Conservation (phyloP, 1,140 invertebrate genomes). For the Brachionus plicatilis region DNA sequence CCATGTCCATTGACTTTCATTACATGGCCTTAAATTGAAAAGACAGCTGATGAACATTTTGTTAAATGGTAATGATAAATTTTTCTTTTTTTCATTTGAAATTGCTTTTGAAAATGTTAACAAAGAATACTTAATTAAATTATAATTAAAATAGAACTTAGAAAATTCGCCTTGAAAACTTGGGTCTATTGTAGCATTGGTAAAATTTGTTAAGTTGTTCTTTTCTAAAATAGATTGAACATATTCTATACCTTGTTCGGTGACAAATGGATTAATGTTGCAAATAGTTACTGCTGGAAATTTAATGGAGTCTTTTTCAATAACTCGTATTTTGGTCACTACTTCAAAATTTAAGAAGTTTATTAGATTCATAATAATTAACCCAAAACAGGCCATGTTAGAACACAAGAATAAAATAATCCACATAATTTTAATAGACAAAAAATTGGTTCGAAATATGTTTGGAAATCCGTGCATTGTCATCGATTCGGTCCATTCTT, state of each 20-base stretch:
- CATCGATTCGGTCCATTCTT: neutral
- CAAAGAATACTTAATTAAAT: neutral
- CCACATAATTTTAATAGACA: neutral
- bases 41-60: neutral
- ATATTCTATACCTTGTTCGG: neutral
- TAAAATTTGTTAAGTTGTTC: neutral
- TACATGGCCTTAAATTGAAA: neutral
- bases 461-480: neutral
- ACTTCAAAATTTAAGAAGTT: neutral
- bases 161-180: too few relatives aligned
- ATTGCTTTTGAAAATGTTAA: too few relatives aligned
- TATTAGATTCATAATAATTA: neutral
- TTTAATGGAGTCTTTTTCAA: neutral
- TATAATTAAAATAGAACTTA: neutral
- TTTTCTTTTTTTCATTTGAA: neutral
- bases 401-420: neutral
- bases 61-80: neutral
- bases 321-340: neutral
- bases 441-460: neutral
- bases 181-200: too few relatives aligned
- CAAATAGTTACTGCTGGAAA: neutral
- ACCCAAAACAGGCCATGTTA: neutral
- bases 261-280: neutral
- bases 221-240: neutral
- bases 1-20: neutral